Conservation (phyloP, 2,797 vertebrate species). For the Prionace glauca region DNA sequence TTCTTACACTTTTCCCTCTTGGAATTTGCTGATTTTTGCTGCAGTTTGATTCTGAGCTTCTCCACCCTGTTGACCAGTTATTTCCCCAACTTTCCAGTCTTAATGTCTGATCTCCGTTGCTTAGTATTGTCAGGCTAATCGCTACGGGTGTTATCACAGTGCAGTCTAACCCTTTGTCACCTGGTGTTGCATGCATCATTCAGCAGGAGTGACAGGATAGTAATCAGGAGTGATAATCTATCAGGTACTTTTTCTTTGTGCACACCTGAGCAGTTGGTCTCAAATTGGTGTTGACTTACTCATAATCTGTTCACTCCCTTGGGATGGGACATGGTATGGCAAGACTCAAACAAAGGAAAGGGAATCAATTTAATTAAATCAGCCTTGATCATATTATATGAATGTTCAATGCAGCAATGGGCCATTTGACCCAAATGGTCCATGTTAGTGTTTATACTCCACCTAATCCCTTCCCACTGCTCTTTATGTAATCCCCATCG, state of each 20-base stretch:
- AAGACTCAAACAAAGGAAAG: background rate
- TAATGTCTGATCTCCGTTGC: background rate
- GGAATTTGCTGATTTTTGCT: background rate
- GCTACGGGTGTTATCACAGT: background rate
- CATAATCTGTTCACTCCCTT: background rate
- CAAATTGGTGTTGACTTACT: background rate
- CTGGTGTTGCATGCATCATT: background rate
- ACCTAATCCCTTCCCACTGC: background rate
- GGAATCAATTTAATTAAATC: background rate
- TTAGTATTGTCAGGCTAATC: background rate
- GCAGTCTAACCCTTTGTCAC: background rate
- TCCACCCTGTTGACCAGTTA: background rate
- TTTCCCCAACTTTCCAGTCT: background rate
- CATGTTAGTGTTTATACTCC: background rate
- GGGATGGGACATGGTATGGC: background rate
- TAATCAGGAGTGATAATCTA: background rate
- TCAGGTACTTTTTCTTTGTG: background rate
- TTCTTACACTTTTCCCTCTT: background rate
- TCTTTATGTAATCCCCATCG: background rate
- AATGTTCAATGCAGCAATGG: background rate
- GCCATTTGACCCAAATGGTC: background rate
- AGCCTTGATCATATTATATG: background rate
- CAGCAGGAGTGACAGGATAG: background rate
- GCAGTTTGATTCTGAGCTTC: conserved; percentile 12
- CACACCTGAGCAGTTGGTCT: background rate